Conservation (phyloP, 2,797 vertebrate genomes). For the Brachymystax lenok region DNA sequence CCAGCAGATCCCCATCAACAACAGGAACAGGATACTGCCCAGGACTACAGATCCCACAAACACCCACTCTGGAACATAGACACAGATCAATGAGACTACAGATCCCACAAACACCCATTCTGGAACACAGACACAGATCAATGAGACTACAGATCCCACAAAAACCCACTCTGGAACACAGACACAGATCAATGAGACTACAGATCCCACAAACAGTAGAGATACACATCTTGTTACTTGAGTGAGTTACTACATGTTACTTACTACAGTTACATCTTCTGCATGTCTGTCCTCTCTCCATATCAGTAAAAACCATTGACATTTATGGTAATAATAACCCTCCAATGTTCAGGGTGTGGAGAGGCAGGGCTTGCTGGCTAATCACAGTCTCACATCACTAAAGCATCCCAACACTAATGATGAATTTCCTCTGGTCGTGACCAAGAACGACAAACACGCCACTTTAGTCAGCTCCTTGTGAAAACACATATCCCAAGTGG, state of each 20-base stretch:
- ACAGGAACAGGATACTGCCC: slow-evolving; percentile 84
- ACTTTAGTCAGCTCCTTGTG: slow-evolving; percentile 22
- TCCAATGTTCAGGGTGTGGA: not conserved
- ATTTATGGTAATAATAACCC: not conserved
- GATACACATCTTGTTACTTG: no score
- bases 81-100: no score
- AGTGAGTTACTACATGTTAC: no score
- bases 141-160: no score
- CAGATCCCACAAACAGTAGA: not conserved
- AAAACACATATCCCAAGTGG: slow-evolving; percentile 26
- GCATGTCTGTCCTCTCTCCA: no score
- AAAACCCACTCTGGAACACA: slow-evolving; percentile 11
- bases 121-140: not conserved
- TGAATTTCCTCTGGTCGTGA: slow-evolving; percentile 66
- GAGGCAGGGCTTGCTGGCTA: slow-evolving; percentile 8
- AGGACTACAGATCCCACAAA: slow-evolving; percentile 42
- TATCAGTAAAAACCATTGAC: no score
- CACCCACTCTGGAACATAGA: not conserved
- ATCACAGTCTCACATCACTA: slow-evolving; percentile 48
- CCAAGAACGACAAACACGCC: slow-evolving; percentile 26
- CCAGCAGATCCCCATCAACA: slow-evolving; percentile 94
- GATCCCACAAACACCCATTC: not conserved
- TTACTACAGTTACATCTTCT: no score
- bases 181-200: no score
- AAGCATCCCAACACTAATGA: slow-evolving; percentile 50